Percentiles rank a stretch among this genome's conserved stretches.
These are phyloP conservation scores for Pardalotus punctatus DNA, from an alignment of 2,113 vertebrate genomes.

Conservation along the genomic window DNA sequence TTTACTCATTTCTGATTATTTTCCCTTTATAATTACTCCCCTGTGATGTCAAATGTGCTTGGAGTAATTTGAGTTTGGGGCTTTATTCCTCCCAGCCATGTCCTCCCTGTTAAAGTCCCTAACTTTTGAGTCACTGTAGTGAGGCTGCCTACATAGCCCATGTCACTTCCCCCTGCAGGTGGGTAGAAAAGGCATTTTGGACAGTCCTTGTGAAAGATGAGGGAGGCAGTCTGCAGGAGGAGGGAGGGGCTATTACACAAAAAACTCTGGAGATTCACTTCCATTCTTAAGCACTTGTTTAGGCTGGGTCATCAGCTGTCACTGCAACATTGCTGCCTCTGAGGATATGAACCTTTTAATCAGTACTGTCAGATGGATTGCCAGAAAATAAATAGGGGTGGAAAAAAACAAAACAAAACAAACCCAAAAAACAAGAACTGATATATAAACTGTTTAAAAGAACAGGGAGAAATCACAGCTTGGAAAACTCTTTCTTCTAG, in stretches of 20 bases:
- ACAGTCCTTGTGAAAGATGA: background rate
- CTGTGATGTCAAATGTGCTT: background rate
- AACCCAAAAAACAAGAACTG: background rate
- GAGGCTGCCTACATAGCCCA: background rate
- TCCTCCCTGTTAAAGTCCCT: slow-evolving; percentile 3
- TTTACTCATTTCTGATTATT: background rate
- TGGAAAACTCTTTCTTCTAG: background rate
- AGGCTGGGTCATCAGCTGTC: background rate
- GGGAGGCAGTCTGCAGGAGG: background rate
- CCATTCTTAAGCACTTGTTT: background rate
- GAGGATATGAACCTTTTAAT: background rate
- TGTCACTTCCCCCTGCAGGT: background rate
- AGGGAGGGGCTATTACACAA: background rate
- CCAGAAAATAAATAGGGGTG: background rate
- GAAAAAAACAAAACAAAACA: fast-evolving
- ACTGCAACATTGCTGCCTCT: background rate
- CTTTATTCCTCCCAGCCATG: background rate
- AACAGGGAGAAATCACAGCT: background rate
- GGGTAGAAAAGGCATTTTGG: background rate
- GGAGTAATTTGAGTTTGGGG: background rate
- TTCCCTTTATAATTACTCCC: background rate
- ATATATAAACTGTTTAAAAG: background rate
- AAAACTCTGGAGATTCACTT: background rate
- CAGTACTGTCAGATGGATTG: background rate
- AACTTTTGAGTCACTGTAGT: background rate